Evolutionary conservation across 2,888 invertebrate genomes (phyloP).

Genomic region (Cyclophora punctaria): DNA sequence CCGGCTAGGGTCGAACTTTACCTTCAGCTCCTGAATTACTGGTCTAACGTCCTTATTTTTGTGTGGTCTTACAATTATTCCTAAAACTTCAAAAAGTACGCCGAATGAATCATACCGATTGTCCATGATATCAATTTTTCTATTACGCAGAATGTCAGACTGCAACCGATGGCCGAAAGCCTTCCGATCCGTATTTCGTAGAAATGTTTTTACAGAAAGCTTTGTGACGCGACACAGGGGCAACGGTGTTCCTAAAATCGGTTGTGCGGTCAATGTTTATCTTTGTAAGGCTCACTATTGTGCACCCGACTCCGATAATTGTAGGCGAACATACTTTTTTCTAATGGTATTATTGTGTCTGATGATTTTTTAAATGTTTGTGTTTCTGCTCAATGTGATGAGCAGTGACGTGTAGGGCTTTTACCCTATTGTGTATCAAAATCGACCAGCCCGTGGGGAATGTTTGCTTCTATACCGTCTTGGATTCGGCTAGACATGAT

Average conservation of each 20-base stretch:
- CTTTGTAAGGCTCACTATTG: slow-evolving; percentile 54
- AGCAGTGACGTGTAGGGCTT: slow-evolving; percentile 58
- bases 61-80: slow-evolving; percentile 22
- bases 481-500: slow-evolving; percentile 35
- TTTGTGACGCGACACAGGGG: slow-evolving; percentile 1
- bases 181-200: slow-evolving; percentile 20
- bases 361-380: slow-evolving; percentile 71
- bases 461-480: slow-evolving; percentile 51
- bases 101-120: neutral
- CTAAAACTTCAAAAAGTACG: slow-evolving; percentile 4
- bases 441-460: slow-evolving; percentile 43
- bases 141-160: slow-evolving; percentile 12
- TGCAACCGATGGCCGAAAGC: slow-evolving; percentile 13
- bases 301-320: slow-evolving; percentile 53
- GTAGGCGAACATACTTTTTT: slow-evolving; percentile 45
- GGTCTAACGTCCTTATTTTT: neutral
- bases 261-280: slow-evolving; percentile 48
- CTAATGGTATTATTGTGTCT: slow-evolving; percentile 41
- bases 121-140: neutral
- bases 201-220: slow-evolving; percentile 36
- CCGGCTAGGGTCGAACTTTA: too few relatives aligned
- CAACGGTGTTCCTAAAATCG: slow-evolving; percentile 35
- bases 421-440: slow-evolving; percentile 46
- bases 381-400: slow-evolving; percentile 68
- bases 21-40: too few relatives aligned